phyloP scores from a whole-genome alignment of 2,113 vertebrate species.

The Nymphicus hollandicus region DNA sequence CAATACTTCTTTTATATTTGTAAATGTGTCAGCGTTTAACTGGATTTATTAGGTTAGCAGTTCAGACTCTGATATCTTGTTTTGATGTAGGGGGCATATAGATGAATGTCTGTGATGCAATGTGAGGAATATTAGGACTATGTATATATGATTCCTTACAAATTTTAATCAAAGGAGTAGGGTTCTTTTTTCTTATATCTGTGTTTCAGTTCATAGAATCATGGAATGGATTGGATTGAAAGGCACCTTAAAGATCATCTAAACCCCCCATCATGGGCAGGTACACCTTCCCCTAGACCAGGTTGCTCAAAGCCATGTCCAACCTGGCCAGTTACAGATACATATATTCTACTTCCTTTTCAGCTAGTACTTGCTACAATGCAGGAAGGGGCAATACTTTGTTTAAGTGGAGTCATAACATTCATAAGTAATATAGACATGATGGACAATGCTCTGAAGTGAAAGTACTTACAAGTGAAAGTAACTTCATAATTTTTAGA shows the following conservation, averaged over 20 bases:
- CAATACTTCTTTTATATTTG: background rate
- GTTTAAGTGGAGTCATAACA: background rate
- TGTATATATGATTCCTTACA: background rate
- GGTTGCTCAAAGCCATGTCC: background rate
- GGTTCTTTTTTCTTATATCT: background rate
- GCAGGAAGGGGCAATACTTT: background rate
- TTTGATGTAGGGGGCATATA: background rate
- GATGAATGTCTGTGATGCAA: background rate
- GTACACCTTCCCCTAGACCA: background rate
- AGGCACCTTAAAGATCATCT: background rate
- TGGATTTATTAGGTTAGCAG: background rate
- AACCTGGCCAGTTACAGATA: background rate
- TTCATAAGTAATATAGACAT: background rate
- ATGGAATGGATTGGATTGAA: background rate
- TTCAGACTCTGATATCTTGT: background rate
- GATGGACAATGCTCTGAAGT: background rate
- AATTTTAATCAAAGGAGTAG: background rate
- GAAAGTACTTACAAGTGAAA: background rate
- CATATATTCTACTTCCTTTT: background rate
- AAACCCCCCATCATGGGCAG: background rate
- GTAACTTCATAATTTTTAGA: background rate
- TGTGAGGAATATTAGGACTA: background rate
- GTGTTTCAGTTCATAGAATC: background rate
- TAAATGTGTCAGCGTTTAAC: background rate
- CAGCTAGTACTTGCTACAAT: background rate